Evolutionary conservation across 2,113 vertebrate species (phyloP).

Genomic region (Neodon shergylaensis): DNA sequence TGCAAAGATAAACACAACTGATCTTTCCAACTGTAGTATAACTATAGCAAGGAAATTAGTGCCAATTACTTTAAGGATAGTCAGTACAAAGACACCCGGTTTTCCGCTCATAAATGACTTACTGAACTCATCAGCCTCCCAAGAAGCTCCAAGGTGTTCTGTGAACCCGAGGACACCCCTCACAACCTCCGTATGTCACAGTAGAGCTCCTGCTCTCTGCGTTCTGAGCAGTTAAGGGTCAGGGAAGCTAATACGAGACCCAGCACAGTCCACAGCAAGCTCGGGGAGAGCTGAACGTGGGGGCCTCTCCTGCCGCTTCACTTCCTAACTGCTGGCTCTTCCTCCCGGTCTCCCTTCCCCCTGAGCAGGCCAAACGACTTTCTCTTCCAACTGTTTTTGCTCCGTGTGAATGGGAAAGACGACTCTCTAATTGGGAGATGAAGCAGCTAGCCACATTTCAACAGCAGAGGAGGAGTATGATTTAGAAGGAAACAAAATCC

Average conservation of each 20-base stretch:
- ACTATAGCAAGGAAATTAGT: not conserved
- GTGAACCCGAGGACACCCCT: not conserved
- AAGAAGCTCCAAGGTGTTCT: not conserved
- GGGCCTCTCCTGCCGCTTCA: not conserved
- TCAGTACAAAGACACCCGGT: not conserved
- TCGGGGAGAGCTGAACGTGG: not conserved
- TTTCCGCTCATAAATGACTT: not conserved
- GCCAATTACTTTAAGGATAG: not conserved
- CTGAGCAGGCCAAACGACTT: not conserved
- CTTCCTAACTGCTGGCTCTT: not conserved
- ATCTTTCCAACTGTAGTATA: not conserved
- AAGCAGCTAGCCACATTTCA: conserved; percentile 71
- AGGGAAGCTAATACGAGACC: not conserved
- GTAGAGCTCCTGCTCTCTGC: not conserved
- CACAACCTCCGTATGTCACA: not conserved
- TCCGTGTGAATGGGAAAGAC: conserved; percentile 46
- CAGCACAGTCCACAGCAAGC: not conserved
- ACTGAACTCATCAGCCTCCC: not conserved
- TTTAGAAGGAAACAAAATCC: conserved; percentile 62
- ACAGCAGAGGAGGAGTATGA: conserved; percentile 22
- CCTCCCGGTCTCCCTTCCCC: not conserved
- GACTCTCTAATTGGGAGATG: conserved; percentile 34
- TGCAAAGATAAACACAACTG: not conserved
- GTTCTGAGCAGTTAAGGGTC: conserved; percentile 5
- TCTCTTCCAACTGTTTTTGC: conserved; percentile 56